phyloP scores from a whole-genome alignment of 1,140 invertebrate species.

The Lysiphlebus fabarum region DNA sequence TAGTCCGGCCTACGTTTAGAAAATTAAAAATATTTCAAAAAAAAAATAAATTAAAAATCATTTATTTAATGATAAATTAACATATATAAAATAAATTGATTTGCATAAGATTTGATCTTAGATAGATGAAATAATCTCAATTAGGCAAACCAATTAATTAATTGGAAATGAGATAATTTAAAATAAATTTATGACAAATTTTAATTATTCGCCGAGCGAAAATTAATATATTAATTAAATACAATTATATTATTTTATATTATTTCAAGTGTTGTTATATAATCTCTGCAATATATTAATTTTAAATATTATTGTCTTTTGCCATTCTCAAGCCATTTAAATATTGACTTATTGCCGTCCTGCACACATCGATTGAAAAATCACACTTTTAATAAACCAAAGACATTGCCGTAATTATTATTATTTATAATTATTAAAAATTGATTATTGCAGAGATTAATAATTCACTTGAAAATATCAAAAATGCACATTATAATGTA shows the following conservation, averaged over 20 bases:
- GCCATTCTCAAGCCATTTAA: not conserved
- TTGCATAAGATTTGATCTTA: conserved; percentile 23
- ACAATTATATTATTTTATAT: conserved; percentile 21
- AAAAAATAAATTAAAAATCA: conserved; percentile 31
- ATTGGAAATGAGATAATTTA: not conserved
- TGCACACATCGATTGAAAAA: conserved; percentile 45
- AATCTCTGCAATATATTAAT: not conserved
- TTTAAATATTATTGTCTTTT: not conserved
- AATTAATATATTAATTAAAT: conserved; percentile 5
- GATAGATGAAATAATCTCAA: conserved; percentile 17
- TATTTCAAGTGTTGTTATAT: conserved; percentile 3
- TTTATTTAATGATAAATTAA: conserved; percentile 20
- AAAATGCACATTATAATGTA: not conserved
- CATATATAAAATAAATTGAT: conserved; percentile 18
- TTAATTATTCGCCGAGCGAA: not conserved
- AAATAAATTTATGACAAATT: too few relatives aligned
- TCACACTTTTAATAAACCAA: too few relatives aligned
- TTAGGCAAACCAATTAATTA: conserved; percentile 10
- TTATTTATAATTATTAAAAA: too few relatives aligned
- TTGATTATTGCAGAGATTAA: too few relatives aligned
- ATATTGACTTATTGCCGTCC: conserved; percentile 44
- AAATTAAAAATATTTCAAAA: conserved; percentile 35
- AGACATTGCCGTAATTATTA: too few relatives aligned
- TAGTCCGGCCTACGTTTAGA: conserved; percentile 52
- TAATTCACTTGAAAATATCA: too few relatives aligned